Base-by-base conservation (phyloP, 2,888 invertebrate genomes). In the Rhamnusium bicolor region DNA sequence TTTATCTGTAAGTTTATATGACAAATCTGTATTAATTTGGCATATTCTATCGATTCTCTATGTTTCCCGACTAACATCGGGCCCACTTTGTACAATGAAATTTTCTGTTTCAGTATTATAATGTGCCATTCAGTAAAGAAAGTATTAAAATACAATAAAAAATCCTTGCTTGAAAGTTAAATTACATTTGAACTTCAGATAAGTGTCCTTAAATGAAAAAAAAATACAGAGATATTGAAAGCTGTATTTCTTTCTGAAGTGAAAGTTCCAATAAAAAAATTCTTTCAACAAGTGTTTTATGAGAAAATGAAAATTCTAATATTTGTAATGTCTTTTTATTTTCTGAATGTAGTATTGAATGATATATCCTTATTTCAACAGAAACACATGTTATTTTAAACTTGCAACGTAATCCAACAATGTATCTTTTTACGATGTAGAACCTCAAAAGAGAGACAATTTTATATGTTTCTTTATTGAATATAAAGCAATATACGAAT, bases 361-460 rank as follows among this genome's bases (percentile, higher is more conserved):
- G 18, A 51, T 16, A 49, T 49, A 49, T 49, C 3, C 18, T 8
- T 2, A 51, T 19, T 51, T 51, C 5, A 40, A 12, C 40, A 14
- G 51, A 2, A 58, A 29, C 12, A 16, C 32, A 24, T 16, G 8
- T 21, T n/a, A 40, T 21, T 61, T 46, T 32, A 18, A 63, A 63
- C 27, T 63, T 51, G 49, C 27, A 27, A 16, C 21, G 27, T 63
- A 63, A 63, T 51, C 16, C 24, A 12, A 63, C 49, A 49, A 27
- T 49, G 40, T 63, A 40, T 29, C n/a, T 40, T 29, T 58, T 21
- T 14, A 40, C 61, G 19, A 61, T n/a, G 46, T 1, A 19, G 18
- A 27, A 27, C 46, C 21, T 24, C 27, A 63, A 63, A 49, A 49
- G 19, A 49, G 19, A 73, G 77, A 77, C 76, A 78, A 76, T 40